Percentiles rank a stretch among this genome's conserved stretches.
phyloP scores from a whole-genome alignment of 2,797 vertebrate species.

The Acestrorhynchus altus region DNA sequence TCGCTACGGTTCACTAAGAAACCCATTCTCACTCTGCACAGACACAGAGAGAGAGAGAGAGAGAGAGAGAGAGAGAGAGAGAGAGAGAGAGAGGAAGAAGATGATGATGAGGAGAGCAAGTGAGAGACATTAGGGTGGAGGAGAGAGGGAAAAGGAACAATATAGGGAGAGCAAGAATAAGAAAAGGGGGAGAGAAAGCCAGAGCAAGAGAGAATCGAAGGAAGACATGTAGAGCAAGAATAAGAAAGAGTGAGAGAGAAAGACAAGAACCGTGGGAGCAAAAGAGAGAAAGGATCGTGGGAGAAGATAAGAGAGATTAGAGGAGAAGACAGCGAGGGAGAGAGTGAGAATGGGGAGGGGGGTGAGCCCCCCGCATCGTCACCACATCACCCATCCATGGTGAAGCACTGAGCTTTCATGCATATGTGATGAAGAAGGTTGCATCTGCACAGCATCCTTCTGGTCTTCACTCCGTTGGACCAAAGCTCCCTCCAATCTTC shows the following conservation, averaged over 20 bases:
- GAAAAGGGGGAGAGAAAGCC: background rate
- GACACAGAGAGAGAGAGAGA: constrained; percentile 26
- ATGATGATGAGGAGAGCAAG: constrained; percentile 61
- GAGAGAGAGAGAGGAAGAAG: constrained; percentile 9
- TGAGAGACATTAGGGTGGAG: constrained; percentile 54
- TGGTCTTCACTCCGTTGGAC: background rate
- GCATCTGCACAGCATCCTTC: background rate
- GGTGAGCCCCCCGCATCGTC: constrained; percentile 16
- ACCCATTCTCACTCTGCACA: constrained; percentile 79
- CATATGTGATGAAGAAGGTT: constrained; percentile 8
- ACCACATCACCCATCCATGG: constrained; percentile 27
- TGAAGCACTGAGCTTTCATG: constrained; percentile 1
- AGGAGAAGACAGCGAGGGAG: background rate
- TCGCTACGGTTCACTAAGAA: constrained; percentile 82
- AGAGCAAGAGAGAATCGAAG: background rate
- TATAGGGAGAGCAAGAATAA: background rate
- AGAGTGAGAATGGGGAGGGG: background rate
- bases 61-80: constrained; percentile 10
- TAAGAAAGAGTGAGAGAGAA: background rate
- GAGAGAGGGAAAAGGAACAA: constrained; percentile 15
- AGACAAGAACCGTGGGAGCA: background rate
- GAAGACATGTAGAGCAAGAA: background rate
- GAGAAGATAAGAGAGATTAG: background rate
- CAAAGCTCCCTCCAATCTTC: background rate
- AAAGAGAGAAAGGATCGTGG: background rate